Evolutionary conservation across 2,113 vertebrate species (phyloP).

Genomic region (Eleginops maclovinus): DNA sequence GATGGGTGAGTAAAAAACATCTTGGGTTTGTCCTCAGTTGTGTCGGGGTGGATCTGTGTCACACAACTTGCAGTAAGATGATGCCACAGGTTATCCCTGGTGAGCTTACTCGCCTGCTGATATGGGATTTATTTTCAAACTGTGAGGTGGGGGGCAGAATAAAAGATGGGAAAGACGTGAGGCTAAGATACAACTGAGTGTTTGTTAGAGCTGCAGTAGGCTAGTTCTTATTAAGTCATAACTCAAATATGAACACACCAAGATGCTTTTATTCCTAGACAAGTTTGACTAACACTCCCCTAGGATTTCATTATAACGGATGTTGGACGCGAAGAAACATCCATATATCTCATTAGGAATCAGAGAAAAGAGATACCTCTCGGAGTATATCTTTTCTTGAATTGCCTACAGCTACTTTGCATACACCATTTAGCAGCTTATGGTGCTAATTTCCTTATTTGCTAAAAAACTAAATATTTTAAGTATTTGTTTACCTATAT

Average conservation of each 20-base stretch:
- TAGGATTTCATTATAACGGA: background rate
- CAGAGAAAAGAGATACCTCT: background rate
- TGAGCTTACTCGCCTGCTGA: too few relatives aligned
- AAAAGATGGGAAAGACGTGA: background rate
- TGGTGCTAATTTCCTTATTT: background rate
- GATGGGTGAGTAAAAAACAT: background rate
- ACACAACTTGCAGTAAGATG: background rate
- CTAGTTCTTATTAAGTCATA: background rate
- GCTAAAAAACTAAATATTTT: background rate
- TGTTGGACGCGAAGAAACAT: background rate
- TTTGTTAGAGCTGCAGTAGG: background rate
- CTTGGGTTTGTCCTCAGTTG: background rate
- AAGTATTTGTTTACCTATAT: too few relatives aligned
- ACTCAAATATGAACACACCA: background rate
- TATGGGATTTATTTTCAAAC: background rate
- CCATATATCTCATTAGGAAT: background rate
- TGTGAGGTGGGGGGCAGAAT: background rate
- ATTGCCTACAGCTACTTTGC: too few relatives aligned
- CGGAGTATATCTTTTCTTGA: too few relatives aligned
- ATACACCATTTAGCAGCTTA: too few relatives aligned
- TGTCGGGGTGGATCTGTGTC: slow-evolving; percentile 2
- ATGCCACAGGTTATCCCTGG: background rate
- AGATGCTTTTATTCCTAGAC: background rate
- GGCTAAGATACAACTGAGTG: background rate
- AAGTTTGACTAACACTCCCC: background rate